Evolutionary conservation across 2,797 vertebrate species (phyloP).

Genomic region (Saxicola maurus): DNA sequence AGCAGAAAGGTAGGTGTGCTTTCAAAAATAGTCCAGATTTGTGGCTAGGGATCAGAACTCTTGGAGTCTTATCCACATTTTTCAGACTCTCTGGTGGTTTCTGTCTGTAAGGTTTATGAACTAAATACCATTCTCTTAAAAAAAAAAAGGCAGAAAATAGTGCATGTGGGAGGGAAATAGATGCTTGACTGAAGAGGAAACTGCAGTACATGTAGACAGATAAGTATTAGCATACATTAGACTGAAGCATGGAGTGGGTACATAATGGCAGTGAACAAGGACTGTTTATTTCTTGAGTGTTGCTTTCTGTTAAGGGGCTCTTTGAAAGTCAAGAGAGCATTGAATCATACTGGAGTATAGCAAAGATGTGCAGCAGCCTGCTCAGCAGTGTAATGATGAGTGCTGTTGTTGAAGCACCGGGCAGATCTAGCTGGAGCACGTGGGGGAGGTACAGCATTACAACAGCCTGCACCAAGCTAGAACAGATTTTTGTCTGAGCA

Average conservation of each 20-base stretch:
- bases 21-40: slow-evolving; percentile 46
- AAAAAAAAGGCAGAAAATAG: neutral
- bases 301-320: slow-evolving; percentile 37
- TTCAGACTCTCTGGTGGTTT: slow-evolving; percentile 51
- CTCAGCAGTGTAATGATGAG: neutral
- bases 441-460: neutral
- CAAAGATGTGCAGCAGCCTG: slow-evolving; percentile 12
- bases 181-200: slow-evolving; percentile 6
- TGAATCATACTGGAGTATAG: neutral
- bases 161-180: neutral
- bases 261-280: neutral
- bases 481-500: neutral
- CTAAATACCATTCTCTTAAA: neutral
- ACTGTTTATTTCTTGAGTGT: slow-evolving; percentile 29
- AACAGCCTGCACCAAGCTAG: fast-evolving
- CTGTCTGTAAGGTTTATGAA: slow-evolving; percentile 38
- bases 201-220: neutral
- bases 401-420: neutral
- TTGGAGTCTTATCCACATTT: slow-evolving; percentile 31
- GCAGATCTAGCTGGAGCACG: neutral
- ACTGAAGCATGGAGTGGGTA: neutral
- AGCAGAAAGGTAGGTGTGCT: slow-evolving; percentile 46
- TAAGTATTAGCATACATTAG: neutral
- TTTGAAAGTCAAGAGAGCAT: slow-evolving; percentile 35
- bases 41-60: slow-evolving; percentile 40